Evolutionary conservation across 2,888 invertebrate species (phyloP), one percentile per base, ranked within the genome.

Genomic region (Monopis laevigella): DNA sequence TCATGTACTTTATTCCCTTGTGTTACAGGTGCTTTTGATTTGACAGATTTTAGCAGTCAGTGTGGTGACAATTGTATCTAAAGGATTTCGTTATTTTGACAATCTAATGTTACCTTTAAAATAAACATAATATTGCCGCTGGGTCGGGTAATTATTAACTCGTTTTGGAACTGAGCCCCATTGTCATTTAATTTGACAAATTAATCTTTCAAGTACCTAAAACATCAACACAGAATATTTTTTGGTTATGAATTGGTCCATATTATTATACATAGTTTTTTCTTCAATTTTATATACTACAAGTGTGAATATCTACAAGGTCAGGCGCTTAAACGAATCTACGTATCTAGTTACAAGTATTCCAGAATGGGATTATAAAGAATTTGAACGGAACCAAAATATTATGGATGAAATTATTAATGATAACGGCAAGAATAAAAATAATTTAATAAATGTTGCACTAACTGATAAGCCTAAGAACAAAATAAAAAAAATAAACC

Each of bases 261-360:
- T n/a, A n/a, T n/a, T n/a, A n/a, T n/a, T n/a, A n/a, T n/a, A n/a
- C 2, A 21, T 36, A 19, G 5, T 36, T 36, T 4, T 36, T 36
- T 36, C 18, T 36, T 19, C 4, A 16, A 16, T 21, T n/a, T 8
- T 8, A 21, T 36, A 21, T 11, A 12, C 60, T 16, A 52, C 48
- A 27, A 54, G 63, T 48, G 55, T 65, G 1, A 67, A 65, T 52
- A 72, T 72, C 2, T 78, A 66, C 46, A 62, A 69, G 58, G 72
- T 78, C 7, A 60, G 55, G 11, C 64, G 66, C 10, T 46, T 78
- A 11, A 74, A 75, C 51, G 62, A 65, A 21, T 57, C 70, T 0
- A 55, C 66, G 1, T 77, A 65, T 43, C 48, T 78, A 38, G 73
- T 78, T 2, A 73, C 66, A 3, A 61, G 54, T 44, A 48, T 64